Percentiles rank a stretch among this genome's conserved stretches.
These are phyloP conservation scores for Pachyramphus minor DNA, from an alignment of 2,113 vertebrate species.

Conservation along the genomic window DNA sequence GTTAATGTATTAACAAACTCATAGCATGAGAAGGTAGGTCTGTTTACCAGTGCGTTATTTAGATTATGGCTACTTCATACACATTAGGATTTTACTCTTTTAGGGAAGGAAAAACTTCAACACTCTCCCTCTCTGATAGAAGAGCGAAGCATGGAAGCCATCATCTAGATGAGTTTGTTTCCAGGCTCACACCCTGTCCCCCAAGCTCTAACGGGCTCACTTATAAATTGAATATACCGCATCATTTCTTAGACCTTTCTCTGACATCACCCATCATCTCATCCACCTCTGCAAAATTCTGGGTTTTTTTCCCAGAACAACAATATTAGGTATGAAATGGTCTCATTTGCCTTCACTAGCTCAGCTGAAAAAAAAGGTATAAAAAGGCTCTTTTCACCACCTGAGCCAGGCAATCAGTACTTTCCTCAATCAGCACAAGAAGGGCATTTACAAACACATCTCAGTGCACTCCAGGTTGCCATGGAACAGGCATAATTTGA, in stretches of 20 bases:
- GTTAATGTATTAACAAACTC: neutral
- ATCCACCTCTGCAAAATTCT: neutral
- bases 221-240: neutral
- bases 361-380: neutral
- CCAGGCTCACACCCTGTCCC: neutral
- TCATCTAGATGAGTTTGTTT: neutral
- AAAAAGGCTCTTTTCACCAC: neutral
- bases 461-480: neutral
- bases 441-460: neutral
- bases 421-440: neutral
- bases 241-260: neutral
- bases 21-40: neutral
- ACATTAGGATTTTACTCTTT: neutral
- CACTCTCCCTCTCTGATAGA: neutral
- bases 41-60: neutral
- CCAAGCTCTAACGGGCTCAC: neutral
- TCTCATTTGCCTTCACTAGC: neutral
- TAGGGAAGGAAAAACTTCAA: neutral
- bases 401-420: neutral
- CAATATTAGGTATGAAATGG: neutral
- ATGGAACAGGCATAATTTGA: neutral
- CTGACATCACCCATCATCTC: neutral
- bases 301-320: neutral
- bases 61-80: neutral
- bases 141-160: neutral